Evolutionary conservation across 2,888 invertebrate genomes (phyloP).

Genomic region (Himalopsyche japonica): DNA sequence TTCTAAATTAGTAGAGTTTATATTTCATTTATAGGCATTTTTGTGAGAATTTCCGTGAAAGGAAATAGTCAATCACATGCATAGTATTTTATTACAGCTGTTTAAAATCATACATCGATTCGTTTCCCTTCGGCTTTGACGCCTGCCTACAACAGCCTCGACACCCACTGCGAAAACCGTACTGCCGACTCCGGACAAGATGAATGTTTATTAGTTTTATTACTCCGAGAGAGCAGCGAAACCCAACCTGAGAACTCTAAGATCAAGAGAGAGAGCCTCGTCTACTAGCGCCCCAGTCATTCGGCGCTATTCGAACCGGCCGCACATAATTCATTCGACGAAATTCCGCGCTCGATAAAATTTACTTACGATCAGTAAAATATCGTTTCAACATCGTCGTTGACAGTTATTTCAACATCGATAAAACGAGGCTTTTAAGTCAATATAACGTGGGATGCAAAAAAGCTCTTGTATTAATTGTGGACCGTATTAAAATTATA

Average conservation of each 20-base stretch:
- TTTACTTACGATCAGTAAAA: not conserved
- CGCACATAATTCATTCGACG: not conserved
- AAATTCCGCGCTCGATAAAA: not conserved
- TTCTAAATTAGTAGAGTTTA: too few relatives aligned
- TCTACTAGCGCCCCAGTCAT: not conserved
- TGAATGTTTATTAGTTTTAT: constrained; percentile 11
- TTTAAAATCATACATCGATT: not conserved
- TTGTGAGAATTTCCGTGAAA: not conserved
- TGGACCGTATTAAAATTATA: not conserved
- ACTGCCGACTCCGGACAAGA: not conserved
- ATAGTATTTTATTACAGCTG: not conserved
- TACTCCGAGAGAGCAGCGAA: not conserved
- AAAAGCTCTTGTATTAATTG: not conserved
- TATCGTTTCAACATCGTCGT: not conserved
- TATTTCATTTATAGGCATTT: not conserved
- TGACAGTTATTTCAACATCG: not conserved
- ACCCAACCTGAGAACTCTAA: not conserved
- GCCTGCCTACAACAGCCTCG: not conserved
- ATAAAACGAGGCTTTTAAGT: not conserved
- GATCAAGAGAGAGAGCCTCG: not conserved
- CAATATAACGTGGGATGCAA: not conserved
- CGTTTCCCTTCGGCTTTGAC: not conserved
- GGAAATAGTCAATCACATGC: not conserved
- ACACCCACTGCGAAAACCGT: not conserved
- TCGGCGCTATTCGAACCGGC: not conserved